A percentile compares a stretch with the other conserved stretches of the same genome.
These are phyloP conservation scores for Andrena cerasifolii DNA, from an alignment of 1,140 invertebrate species.

Conservation along the genomic window DNA sequence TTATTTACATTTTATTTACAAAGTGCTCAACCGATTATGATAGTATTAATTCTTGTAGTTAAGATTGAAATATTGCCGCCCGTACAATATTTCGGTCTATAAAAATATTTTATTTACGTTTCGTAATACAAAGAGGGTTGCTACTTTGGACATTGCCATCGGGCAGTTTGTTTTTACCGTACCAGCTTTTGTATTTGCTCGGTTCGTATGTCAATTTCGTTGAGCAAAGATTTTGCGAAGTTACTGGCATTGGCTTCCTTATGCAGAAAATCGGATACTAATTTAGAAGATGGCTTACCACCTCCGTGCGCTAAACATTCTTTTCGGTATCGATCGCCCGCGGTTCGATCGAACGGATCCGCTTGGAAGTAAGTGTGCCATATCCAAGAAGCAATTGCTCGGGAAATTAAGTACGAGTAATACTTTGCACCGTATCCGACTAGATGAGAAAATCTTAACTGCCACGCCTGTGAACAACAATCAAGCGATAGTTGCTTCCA, in stretches of 20 bases:
- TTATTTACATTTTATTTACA: conserved; percentile 48
- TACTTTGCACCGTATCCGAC: conserved; percentile 99
- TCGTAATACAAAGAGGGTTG: too few relatives aligned
- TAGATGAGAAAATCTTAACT: conserved; percentile 97
- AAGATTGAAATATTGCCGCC: not conserved
- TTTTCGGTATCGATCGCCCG: conserved; percentile 90
- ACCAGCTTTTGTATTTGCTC: conserved; percentile 71
- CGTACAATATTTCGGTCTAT: conserved; percentile 7
- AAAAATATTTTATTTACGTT: too few relatives aligned
- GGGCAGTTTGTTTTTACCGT: conserved; percentile 36
- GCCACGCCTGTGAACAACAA: conserved; percentile 89
- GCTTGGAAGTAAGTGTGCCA: conserved; percentile 94
- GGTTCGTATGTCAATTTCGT: conserved; percentile 83
- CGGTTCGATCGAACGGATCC: conserved; percentile 90
- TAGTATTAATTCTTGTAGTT: conserved; percentile 22
- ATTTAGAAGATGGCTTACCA: conserved; percentile 88
- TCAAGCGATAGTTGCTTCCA: too few relatives aligned
- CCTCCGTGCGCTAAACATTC: conserved; percentile 95
- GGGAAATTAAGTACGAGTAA: conserved; percentile 97
- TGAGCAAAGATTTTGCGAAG: conserved; percentile 83
- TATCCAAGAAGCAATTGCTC: conserved; percentile 95
- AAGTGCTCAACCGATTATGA: conserved; percentile 6
- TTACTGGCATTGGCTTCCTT: conserved; percentile 85
- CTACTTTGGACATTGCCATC: not conserved
- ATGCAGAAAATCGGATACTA: conserved; percentile 89